Conservation (phyloP, 2,113 vertebrate species). For the Gymnocephalus cernua region DNA sequence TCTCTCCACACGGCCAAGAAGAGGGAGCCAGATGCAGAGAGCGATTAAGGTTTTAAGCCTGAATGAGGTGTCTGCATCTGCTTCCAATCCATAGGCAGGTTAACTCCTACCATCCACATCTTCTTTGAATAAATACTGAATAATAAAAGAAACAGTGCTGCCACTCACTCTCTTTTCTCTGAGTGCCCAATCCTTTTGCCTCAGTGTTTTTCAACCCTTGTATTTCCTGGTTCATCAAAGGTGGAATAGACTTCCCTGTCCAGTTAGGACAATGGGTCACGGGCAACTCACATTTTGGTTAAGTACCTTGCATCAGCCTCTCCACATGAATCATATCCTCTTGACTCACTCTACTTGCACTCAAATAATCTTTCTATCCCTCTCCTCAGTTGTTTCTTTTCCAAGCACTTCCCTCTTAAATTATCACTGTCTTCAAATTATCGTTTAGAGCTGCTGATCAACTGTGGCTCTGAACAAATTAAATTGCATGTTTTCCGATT, state of each 20-base stretch:
- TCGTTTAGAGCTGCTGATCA: background rate
- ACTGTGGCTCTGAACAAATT: background rate
- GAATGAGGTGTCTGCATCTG: conserved; percentile 85
- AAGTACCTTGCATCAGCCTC: conserved; percentile 24
- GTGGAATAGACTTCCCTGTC: background rate
- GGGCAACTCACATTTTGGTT: conserved; percentile 2
- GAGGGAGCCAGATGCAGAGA: conserved; percentile 68
- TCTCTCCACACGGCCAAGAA: conserved; percentile 37
- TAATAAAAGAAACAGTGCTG: conserved; percentile 31
- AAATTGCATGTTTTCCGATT: background rate
- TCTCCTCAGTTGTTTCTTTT: conserved; percentile 12
- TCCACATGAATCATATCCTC: conserved; percentile 51
- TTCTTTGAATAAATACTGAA: conserved; percentile 63
- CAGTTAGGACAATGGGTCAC: background rate
- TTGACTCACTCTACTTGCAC: conserved; percentile 8
- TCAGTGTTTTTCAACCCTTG: background rate
- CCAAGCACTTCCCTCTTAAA: background rate
- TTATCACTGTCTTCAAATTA: background rate
- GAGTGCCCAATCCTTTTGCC: background rate
- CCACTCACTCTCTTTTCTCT: background rate
- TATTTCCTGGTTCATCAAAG: background rate
- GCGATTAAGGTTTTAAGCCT: conserved; percentile 81
- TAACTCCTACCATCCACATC: conserved; percentile 74
- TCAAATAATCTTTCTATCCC: conserved; percentile 3
- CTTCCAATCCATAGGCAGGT: conserved; percentile 80